Conservation (phyloP, 2,113 vertebrate species). For the Menura novaehollandiae region DNA sequence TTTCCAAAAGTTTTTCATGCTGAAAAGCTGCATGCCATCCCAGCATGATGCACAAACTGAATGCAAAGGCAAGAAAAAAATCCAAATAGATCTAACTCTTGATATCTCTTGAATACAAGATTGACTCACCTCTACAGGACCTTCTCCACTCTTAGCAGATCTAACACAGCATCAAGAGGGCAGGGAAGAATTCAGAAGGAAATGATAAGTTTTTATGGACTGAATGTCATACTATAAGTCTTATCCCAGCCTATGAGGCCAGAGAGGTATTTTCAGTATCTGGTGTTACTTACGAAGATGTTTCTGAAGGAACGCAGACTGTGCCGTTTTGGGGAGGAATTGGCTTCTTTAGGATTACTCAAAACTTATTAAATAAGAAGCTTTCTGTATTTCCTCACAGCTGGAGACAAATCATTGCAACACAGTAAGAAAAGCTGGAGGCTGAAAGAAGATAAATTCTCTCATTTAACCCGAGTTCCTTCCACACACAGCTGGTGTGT, state of each 20-base stretch:
- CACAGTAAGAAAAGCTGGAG: background rate
- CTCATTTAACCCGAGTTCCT: background rate
- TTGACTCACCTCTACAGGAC: background rate
- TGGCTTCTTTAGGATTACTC: background rate
- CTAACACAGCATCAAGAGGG: background rate
- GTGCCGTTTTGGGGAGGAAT: background rate
- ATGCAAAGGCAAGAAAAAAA: background rate
- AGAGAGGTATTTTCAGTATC: background rate
- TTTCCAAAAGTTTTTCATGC: background rate
- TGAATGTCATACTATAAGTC: background rate
- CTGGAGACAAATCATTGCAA: background rate
- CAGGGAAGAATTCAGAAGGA: background rate
- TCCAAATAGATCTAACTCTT: background rate
- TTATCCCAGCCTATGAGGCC: background rate
- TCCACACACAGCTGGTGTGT: background rate
- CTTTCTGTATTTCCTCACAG: constrained; percentile 2
- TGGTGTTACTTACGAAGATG: background rate
- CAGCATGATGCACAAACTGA: background rate
- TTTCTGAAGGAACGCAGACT: background rate
- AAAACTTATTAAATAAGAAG: constrained; percentile 5
- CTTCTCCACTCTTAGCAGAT: background rate
- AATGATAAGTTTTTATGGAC: background rate
- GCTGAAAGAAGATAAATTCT: background rate
- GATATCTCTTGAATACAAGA: background rate
- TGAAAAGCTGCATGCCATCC: background rate